Evolutionary conservation across 1,140 invertebrate genomes (phyloP).

Genomic region (Drosophila tristis): DNA sequence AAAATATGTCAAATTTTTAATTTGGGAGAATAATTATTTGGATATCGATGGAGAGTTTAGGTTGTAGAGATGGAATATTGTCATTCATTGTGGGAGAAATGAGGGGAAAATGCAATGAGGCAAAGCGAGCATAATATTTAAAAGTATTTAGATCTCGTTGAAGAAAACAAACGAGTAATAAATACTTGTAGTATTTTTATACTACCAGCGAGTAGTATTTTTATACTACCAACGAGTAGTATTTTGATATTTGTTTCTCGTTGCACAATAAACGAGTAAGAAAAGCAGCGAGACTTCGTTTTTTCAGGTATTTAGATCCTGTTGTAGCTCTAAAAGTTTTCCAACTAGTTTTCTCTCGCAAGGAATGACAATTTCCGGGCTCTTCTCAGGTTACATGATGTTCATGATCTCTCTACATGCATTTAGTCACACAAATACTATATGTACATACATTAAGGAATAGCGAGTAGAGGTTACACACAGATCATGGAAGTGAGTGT

Average conservation of each 20-base stretch:
- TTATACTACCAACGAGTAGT: too few relatives aligned
- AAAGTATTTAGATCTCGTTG: too few relatives aligned
- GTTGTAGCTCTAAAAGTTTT: too few relatives aligned
- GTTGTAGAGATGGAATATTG: background rate
- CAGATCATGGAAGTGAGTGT: slow-evolving; percentile 31
- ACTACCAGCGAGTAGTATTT: too few relatives aligned
- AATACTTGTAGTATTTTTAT: too few relatives aligned
- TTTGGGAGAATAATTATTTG: slow-evolving; percentile 5
- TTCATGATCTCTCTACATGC: slow-evolving; percentile 39
- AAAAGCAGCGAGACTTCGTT: background rate
- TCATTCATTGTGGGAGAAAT: slow-evolving; percentile 10
- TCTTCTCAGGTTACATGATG: slow-evolving; percentile 4
- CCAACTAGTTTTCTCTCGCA: background rate
- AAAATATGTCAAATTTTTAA: slow-evolving; percentile 44
- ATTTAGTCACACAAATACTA: slow-evolving; percentile 41
- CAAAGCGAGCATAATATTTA: background rate
- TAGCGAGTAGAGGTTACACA: slow-evolving; percentile 20
- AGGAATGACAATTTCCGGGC: slow-evolving; percentile 32
- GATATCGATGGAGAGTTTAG: slow-evolving; percentile 2
- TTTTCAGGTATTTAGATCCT: background rate
- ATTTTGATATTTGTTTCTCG: background rate
- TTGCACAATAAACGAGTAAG: background rate
- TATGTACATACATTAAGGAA: slow-evolving; percentile 33
- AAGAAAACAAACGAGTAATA: too few relatives aligned
- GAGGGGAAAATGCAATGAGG: background rate